Conservation (phyloP, 2,888 invertebrate species). For the Drosophila cognata region DNA sequence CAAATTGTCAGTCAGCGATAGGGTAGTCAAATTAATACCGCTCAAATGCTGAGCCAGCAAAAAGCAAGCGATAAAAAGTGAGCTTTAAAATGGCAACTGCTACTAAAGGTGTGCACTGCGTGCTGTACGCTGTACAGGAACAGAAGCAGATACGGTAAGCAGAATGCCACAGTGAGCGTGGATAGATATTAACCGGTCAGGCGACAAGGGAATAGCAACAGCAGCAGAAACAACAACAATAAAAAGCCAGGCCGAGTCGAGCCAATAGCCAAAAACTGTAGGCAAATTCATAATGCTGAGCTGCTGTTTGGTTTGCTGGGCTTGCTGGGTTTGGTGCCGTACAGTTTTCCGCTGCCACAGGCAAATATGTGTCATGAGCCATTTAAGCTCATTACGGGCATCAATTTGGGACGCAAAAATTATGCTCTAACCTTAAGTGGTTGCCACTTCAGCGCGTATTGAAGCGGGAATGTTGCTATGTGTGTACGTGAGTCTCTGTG, state of each 20-base stretch:
- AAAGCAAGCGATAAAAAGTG: conserved; percentile 53
- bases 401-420: conserved; percentile 82
- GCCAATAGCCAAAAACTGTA: conserved; percentile 36
- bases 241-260: conserved; percentile 4
- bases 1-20: not conserved
- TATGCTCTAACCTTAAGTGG: conserved; percentile 74
- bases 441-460: conserved; percentile 57
- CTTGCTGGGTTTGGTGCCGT: not conserved
- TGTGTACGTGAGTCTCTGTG: conserved; percentile 7
- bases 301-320: not conserved
- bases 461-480: conserved; percentile 16
- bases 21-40: conserved; percentile 56
- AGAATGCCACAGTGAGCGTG: conserved; percentile 12
- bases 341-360: conserved; percentile 23
- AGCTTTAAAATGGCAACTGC: conserved; percentile 56
- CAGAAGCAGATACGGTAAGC: not conserved
- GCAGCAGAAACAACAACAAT: conserved; percentile 16
- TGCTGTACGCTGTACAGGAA: not conserved
- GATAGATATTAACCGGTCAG: conserved; percentile 40
- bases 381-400: conserved; percentile 83
- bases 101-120: conserved; percentile 33
- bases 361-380: conserved; percentile 83
- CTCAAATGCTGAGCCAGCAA: conserved; percentile 59
- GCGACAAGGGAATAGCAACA: conserved; percentile 32
- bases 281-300: conserved; percentile 35